Conservation (phyloP, 2,888 invertebrate genomes). For the Pammene aurita region DNA sequence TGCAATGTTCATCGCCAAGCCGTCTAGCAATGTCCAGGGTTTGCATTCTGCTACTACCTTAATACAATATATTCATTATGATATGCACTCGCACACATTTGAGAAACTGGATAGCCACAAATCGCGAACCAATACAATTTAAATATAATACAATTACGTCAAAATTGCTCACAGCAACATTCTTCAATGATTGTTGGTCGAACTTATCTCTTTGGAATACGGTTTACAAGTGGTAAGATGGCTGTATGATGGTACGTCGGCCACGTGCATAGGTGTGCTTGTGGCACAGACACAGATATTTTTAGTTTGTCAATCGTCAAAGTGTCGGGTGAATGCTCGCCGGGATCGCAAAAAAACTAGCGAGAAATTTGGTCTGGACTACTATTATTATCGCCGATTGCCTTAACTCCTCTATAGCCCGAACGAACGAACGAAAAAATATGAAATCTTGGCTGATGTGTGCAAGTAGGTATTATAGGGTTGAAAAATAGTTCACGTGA, state of each 20-base stretch:
- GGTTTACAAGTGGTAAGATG: not conserved
- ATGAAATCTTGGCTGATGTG: no score
- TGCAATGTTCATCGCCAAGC: not conserved
- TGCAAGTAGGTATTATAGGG: no score
- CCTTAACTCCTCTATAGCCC: no score
- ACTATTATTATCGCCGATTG: constrained; percentile 12
- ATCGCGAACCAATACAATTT: no score
- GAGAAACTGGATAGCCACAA: no score
- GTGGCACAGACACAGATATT: constrained; percentile 28
- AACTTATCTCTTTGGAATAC: not conserved
- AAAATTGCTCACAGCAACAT: no score
- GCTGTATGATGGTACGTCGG: not conserved
- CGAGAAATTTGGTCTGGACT: constrained; percentile 32
- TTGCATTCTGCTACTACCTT: not conserved
- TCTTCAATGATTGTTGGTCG: not conserved
- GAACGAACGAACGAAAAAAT: no score
- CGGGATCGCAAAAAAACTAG: constrained; percentile 35
- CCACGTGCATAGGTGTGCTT: constrained; percentile 24
- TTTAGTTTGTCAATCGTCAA: constrained; percentile 31
- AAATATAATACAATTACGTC: no score
- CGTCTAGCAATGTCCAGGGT: not conserved
- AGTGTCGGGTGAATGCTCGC: constrained; percentile 36
- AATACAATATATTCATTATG: no score
- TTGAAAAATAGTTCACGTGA: no score
- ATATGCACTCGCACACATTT: no score